Percentiles rank a stretch among this genome's conserved stretches.
phyloP scores from a whole-genome alignment of 1,140 invertebrate genomes.

The Drosophila hydei region DNA sequence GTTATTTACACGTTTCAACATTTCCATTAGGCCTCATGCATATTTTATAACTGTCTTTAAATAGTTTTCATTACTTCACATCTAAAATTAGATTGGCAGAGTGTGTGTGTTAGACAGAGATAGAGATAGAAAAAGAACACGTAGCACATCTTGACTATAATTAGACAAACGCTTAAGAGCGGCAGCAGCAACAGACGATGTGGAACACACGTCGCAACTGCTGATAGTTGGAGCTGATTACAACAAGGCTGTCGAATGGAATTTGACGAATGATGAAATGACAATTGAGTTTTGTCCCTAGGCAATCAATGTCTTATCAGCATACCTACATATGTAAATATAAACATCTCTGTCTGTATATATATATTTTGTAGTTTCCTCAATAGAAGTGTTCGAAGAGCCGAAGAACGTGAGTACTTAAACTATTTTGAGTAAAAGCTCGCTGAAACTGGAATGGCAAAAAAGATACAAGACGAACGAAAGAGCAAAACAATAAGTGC shows the following conservation, averaged over 20 bases:
- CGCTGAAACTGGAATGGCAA: constrained; percentile 16
- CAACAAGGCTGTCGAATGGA: constrained; percentile 52
- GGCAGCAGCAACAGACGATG: constrained; percentile 25
- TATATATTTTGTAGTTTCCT: not conserved
- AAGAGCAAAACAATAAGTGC: constrained; percentile 35
- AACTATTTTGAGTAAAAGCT: constrained; percentile 5
- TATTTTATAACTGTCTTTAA: constrained; percentile 78
- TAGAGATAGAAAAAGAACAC: not conserved
- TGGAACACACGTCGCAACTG: constrained; percentile 57
- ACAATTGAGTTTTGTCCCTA: constrained; percentile 19
- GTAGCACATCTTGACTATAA: constrained; percentile 54
- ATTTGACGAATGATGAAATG: constrained; percentile 57
- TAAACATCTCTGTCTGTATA: not conserved
- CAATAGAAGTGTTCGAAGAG: not conserved
- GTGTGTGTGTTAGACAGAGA: not conserved
- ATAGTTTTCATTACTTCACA: constrained; percentile 76
- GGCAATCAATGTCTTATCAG: constrained; percentile 15
- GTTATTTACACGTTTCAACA: constrained; percentile 71
- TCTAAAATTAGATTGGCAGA: constrained; percentile 17
- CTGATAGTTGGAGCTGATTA: constrained; percentile 62
- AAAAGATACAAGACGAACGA: constrained; percentile 43
- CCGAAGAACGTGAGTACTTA: not conserved
- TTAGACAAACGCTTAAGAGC: constrained; percentile 53
- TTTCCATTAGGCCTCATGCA: constrained; percentile 72
- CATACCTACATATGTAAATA: not conserved